phyloP scores from a whole-genome alignment of 2,113 vertebrate species.

The Dissostichus mawsoni region DNA sequence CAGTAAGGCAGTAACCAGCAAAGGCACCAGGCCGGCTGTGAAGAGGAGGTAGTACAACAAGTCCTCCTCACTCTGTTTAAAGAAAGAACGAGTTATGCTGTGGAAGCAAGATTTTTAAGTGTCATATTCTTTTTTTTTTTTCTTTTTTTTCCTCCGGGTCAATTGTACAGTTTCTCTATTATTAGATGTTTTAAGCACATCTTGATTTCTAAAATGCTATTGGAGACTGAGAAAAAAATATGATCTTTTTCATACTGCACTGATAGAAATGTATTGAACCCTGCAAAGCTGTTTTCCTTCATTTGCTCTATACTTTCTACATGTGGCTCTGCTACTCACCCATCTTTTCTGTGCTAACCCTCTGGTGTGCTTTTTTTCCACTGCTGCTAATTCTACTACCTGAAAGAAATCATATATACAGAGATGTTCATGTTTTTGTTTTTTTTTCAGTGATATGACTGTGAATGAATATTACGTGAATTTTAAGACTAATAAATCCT shows the following conservation, averaged over 20 bases:
- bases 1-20: constrained; percentile 92
- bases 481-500: constrained; percentile 80
- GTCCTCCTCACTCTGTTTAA: constrained; percentile 14
- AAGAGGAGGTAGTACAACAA: constrained; percentile 94
- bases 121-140: neutral
- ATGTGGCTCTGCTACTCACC: constrained; percentile 40
- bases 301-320: constrained; percentile 41
- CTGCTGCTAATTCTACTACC: constrained; percentile 82
- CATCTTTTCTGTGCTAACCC: constrained; percentile 60
- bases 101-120: constrained; percentile 73
- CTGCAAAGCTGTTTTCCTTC: constrained; percentile 42
- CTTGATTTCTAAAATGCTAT: constrained; percentile 57
- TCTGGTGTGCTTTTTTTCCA: constrained; percentile 61
- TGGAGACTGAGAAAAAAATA: constrained; percentile 39
- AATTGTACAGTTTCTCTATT: constrained; percentile 77
- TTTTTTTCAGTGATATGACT: constrained; percentile 71
- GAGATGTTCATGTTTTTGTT: constrained; percentile 54
- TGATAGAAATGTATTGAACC: constrained; percentile 54
- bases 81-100: constrained; percentile 44
- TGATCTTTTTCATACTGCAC: constrained; percentile 55
- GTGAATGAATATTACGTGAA: constrained; percentile 81
- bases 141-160: constrained; percentile 31
- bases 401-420: constrained; percentile 79
- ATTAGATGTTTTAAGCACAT: constrained; percentile 63
- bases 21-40: constrained; percentile 89